Evolutionary conservation across 2,797 vertebrate genomes (phyloP).

Genomic region (Thripadectes ignobilis): DNA sequence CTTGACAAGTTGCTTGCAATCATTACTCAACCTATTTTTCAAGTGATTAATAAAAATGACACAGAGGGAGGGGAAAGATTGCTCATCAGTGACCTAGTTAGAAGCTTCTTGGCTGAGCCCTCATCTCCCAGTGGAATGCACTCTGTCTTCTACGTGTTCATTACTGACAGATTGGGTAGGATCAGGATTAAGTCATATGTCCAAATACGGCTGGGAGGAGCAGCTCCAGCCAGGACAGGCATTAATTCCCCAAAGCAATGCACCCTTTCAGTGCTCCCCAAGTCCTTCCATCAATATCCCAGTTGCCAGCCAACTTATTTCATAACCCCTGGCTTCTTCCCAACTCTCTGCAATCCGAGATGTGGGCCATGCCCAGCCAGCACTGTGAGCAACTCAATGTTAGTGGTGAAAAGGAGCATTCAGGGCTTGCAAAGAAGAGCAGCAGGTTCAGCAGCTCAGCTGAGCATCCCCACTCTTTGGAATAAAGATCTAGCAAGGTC

Average conservation of each 20-base stretch:
- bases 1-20: conserved; percentile 54
- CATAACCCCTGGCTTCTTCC: neutral
- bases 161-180: conserved; percentile 27
- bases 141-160: conserved; percentile 6
- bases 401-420: neutral
- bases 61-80: conserved; percentile 54
- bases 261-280: neutral
- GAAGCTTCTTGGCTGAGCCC: conserved; percentile 39
- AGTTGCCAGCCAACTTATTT: neutral
- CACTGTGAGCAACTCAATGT: fast-evolving
- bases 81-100: conserved; percentile 58
- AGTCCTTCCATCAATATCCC: neutral
- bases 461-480: neutral
- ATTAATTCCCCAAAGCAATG: conserved; percentile 47
- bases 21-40: conserved; percentile 61
- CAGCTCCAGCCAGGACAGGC: conserved; percentile 56
- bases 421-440: neutral
- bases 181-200: conserved; percentile 66
- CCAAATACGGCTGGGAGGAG: conserved; percentile 53
- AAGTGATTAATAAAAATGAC: conserved; percentile 67
- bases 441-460: neutral
- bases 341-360: neutral
- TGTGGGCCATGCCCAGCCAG: neutral
- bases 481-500: neutral
- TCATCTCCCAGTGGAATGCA: conserved; percentile 40